Conservation (phyloP, 2,888 invertebrate species). For the Thereva nobilitata region DNA sequence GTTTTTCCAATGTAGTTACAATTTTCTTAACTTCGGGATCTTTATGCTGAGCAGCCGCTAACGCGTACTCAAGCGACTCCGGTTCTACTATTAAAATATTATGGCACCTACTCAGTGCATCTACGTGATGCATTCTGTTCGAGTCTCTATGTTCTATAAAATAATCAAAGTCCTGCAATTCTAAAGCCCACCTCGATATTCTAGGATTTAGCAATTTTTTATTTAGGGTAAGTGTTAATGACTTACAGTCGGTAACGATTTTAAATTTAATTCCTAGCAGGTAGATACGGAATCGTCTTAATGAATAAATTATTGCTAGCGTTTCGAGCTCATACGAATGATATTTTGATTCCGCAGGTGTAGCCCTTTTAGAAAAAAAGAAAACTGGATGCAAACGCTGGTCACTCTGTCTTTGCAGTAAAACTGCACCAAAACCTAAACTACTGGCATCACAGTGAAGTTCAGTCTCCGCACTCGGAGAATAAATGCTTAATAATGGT, state of each 20-base stretch:
- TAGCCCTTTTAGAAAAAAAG: conserved; percentile 43
- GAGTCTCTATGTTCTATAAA: conserved; percentile 44
- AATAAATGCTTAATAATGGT: conserved; percentile 46
- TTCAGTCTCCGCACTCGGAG: conserved; percentile 49
- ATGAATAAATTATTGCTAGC: conserved; percentile 44
- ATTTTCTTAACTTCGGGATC: conserved; percentile 41
- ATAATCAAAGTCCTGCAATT: conserved; percentile 46
- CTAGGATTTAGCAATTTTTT: conserved; percentile 48
- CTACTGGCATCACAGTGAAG: conserved; percentile 51
- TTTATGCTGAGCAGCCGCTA: conserved; percentile 40
- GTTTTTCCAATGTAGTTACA: conserved; percentile 30
- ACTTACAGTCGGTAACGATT: conserved; percentile 48
- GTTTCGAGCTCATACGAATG: conserved; percentile 51
- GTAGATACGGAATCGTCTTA: conserved; percentile 47
- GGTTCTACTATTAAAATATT: conserved; percentile 44
- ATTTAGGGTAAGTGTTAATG: conserved; percentile 45
- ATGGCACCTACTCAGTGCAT: conserved; percentile 44
- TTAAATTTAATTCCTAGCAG: conserved; percentile 46
- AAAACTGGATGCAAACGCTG: conserved; percentile 48
- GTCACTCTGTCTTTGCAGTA: conserved; percentile 48
- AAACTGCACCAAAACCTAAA: conserved; percentile 48
- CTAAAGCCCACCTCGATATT: conserved; percentile 47
- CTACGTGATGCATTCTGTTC: conserved; percentile 46
- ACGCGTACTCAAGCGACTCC: conserved; percentile 44
- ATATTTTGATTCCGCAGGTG: conserved; percentile 45